Percentiles rank a stretch among this genome's conserved stretches.
Conservation (phyloP, 2,113 vertebrate species). For the Electrona antarctica region DNA sequence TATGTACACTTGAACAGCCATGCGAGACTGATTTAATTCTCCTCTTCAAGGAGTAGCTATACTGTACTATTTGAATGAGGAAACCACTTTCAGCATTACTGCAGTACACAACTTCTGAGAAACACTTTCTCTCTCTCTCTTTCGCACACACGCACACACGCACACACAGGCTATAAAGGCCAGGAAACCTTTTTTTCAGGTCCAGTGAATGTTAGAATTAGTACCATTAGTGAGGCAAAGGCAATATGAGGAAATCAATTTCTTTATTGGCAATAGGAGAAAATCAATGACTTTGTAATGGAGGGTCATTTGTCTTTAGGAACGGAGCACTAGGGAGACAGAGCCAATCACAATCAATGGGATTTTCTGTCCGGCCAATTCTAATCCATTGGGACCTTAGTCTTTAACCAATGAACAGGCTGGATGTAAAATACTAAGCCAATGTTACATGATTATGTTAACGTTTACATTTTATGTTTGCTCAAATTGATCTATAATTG, state of each 20-base stretch:
- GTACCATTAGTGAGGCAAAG: slow-evolving; percentile 63
- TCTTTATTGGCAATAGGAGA: slow-evolving; percentile 56
- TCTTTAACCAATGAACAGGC: background rate
- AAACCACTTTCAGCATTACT: background rate
- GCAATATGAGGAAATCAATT: slow-evolving; percentile 65
- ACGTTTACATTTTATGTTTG: no score
- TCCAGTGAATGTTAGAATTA: slow-evolving; percentile 70
- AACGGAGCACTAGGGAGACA: slow-evolving; percentile 45
- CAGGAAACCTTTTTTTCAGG: slow-evolving; percentile 60
- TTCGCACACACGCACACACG: slow-evolving; percentile 29
- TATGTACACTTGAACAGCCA: no score
- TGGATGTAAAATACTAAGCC: no score
- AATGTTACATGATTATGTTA: no score
- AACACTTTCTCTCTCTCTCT: background rate
- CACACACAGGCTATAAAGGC: slow-evolving; percentile 44
- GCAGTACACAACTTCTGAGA: background rate
- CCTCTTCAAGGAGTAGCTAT: no score
- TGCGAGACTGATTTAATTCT: no score
- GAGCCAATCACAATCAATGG: slow-evolving; percentile 40
- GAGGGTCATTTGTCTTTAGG: slow-evolving; percentile 66
- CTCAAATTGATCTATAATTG: no score
- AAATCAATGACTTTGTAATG: slow-evolving; percentile 71
- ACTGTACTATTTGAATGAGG: no score
- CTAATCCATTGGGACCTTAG: slow-evolving; percentile 30
- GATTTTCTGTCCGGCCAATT: slow-evolving; percentile 23